Conservation (phyloP, 2,797 vertebrate species). For the Petrocephalus sullivani region DNA sequence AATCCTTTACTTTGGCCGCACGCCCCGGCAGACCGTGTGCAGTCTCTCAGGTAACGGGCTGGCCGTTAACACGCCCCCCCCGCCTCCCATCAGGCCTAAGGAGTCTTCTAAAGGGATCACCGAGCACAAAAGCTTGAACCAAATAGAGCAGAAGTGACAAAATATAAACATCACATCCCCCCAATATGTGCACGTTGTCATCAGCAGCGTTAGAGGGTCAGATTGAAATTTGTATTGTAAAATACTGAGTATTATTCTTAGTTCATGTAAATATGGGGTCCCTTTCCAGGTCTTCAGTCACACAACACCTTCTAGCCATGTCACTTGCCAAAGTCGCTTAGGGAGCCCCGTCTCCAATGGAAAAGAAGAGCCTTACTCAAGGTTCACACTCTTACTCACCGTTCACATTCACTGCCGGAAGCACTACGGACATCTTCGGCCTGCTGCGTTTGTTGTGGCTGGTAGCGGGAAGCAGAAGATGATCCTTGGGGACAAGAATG, state of each 20-base stretch:
- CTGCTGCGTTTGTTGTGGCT: constrained; percentile 71
- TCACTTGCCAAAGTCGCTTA: neutral
- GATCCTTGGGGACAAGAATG: constrained; percentile 13
- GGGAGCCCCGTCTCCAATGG: neutral
- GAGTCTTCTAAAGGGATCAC: neutral
- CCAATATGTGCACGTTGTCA: neutral
- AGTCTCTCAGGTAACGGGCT: neutral
- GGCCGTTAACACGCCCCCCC: neutral
- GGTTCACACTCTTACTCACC: constrained; percentile 49
- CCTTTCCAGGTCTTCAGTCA: neutral
- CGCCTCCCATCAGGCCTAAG: neutral
- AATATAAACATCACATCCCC: neutral
- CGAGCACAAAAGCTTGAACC: neutral
- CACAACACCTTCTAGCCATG: neutral
- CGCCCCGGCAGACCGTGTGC: constrained; percentile 19
- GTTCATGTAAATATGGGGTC: neutral
- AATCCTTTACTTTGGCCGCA: constrained; percentile 31
- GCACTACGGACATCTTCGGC: constrained; percentile 75
- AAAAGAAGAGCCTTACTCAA: neutral
- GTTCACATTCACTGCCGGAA: constrained; percentile 70
- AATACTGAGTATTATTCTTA: neutral
- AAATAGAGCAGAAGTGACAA: neutral
- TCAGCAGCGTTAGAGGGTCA: neutral
- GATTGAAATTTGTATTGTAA: neutral
- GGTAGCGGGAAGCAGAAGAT: constrained; percentile 71